These are phyloP conservation scores for Lasioglossum malachurum DNA, from an alignment of 2,888 invertebrate genomes.

Conservation along the genomic window DNA sequence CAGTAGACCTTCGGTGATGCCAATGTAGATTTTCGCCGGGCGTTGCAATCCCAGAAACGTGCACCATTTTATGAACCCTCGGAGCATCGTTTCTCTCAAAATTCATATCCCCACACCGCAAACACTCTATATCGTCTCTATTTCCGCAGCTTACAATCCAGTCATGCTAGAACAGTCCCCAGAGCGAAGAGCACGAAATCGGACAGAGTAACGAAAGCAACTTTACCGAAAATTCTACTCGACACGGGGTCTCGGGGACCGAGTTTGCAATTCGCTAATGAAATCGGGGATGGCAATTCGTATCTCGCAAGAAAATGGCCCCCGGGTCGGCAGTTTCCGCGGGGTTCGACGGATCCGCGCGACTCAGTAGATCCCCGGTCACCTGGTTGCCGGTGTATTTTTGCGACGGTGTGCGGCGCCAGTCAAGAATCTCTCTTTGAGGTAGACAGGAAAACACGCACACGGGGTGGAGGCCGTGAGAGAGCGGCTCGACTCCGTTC, in stretches of 20 bases:
- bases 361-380: conserved; percentile 42
- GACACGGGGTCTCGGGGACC: not conserved
- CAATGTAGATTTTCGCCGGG: not conserved
- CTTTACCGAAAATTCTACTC: not conserved
- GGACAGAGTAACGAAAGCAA: not conserved
- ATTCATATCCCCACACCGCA: not conserved
- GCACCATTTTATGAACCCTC: not conserved
- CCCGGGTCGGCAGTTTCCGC: conserved; percentile 22
- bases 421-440: conserved; percentile 45
- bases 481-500: conserved; percentile 50
- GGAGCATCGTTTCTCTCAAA: not conserved
- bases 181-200: not conserved
- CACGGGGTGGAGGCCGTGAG: conserved; percentile 8
- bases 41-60: not conserved
- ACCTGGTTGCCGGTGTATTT: conserved; percentile 28
- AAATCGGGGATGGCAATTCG: conserved; percentile 17
- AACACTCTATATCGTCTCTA: not conserved
- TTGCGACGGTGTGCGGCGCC: not conserved
- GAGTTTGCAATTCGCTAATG: conserved; percentile 23
- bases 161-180: not conserved
- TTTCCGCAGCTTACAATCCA: not conserved
- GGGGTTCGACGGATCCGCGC: conserved; percentile 1
- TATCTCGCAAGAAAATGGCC: not conserved
- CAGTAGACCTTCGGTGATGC: not conserved
- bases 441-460: conserved; percentile 46